phyloP scores from a whole-genome alignment of 1,140 invertebrate genomes.

The Solenopsis invicta region DNA sequence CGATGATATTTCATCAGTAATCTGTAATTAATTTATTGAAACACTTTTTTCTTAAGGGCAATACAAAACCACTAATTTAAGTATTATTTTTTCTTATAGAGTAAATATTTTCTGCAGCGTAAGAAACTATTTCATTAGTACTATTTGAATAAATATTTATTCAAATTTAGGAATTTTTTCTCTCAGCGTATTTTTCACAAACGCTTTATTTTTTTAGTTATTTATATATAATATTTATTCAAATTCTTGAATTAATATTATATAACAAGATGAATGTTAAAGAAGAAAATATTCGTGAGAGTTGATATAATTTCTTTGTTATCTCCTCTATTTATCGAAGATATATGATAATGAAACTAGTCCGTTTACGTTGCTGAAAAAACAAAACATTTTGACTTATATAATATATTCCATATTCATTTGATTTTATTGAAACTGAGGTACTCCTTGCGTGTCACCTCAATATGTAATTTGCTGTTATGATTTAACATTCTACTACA shows the following conservation, averaged over 20 bases:
- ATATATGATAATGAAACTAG: background rate
- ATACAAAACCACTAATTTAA: no score
- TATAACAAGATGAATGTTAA: background rate
- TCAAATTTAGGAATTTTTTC: no score
- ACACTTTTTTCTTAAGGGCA: no score
- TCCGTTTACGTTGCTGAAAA: background rate
- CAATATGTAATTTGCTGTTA: background rate
- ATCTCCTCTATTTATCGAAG: background rate
- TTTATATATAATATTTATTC: background rate
- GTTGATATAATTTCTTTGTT: constrained; percentile 20
- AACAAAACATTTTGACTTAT: background rate
- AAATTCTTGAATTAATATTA: background rate
- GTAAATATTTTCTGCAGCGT: no score
- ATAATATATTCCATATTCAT: background rate
- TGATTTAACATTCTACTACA: constrained; percentile 36
- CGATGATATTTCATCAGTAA: no score
- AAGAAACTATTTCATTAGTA: no score
- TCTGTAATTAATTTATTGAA: no score
- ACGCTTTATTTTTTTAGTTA: background rate
- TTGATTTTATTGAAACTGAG: constrained; percentile 54
- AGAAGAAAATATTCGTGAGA: background rate
- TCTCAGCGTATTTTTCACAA: background rate
- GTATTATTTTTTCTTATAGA: no score
- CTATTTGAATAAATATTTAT: no score
- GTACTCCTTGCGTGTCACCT: constrained; percentile 29